Evolutionary conservation across 2,113 vertebrate species (phyloP).

Genomic region (Haemorhous mexicanus): DNA sequence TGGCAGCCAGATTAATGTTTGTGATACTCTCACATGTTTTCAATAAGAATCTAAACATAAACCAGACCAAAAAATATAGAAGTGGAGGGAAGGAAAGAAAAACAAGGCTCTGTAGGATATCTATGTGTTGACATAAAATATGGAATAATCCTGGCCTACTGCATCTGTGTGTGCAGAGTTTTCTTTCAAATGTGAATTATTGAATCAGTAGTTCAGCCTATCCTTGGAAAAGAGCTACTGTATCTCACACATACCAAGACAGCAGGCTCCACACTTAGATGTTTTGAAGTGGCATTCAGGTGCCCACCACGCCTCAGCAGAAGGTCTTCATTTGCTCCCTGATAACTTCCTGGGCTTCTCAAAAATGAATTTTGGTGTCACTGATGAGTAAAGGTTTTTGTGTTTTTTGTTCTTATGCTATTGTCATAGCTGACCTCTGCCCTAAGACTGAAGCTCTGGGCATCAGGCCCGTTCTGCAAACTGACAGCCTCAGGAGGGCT

Average conservation of each 20-base stretch:
- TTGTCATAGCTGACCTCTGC: background rate
- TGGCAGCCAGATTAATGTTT: slow-evolving; percentile 3
- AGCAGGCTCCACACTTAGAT: background rate
- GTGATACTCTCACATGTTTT: slow-evolving; percentile 19
- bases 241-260: background rate
- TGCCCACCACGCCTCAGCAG: background rate
- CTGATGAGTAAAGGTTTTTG: background rate
- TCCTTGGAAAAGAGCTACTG: background rate
- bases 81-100: background rate
- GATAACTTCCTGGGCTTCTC: background rate
- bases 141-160: background rate
- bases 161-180: background rate
- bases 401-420: background rate
- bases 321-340: background rate
- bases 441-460: background rate
- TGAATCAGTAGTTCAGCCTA: background rate
- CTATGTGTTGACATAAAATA: slow-evolving; percentile 45
- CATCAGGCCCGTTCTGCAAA: background rate
- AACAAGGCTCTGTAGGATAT: background rate
- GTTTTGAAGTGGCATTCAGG: background rate
- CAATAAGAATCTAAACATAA: slow-evolving; percentile 41
- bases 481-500: background rate
- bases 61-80: background rate
- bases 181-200: background rate
- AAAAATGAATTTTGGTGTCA: background rate